These are phyloP conservation scores for Dufourea novaeangliae DNA, from an alignment of 1,140 invertebrate species.

Conservation along the genomic window DNA sequence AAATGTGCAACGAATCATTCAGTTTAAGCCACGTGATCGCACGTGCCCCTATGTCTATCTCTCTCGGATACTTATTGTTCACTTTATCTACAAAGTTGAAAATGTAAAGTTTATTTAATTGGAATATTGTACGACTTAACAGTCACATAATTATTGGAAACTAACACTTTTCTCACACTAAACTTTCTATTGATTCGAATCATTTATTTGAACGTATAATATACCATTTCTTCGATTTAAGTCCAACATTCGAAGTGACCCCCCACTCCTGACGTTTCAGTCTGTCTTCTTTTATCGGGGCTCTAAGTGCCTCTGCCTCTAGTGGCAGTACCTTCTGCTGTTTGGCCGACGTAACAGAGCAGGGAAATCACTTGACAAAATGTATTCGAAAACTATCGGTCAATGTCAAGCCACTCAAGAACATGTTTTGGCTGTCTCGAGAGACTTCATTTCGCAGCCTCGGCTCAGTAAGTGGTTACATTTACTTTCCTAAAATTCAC, in stretches of 20 bases:
- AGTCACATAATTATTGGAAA: not conserved
- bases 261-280: constrained; percentile 6
- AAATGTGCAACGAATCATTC: constrained; percentile 32
- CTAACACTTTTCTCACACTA: not conserved
- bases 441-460: constrained; percentile 98
- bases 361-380: constrained; percentile 69
- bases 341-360: constrained; percentile 75
- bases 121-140: not conserved
- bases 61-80: constrained; percentile 20
- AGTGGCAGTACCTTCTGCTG: constrained; percentile 82
- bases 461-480: constrained; percentile 93
- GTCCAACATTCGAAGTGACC: constrained; percentile 1
- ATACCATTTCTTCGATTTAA: not conserved
- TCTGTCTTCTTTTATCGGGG: constrained; percentile 74
- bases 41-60: constrained; percentile 71
- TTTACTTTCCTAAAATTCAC: constrained; percentile 5
- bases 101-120: not conserved
- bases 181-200: not conserved
- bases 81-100: constrained; percentile 4
- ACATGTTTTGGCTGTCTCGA: constrained; percentile 94
- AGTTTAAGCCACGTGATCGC: constrained; percentile 76
- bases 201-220: not conserved
- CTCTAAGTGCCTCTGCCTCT: too few relatives aligned
- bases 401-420: constrained; percentile 85
- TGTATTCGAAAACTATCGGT: constrained; percentile 77